phyloP scores from a whole-genome alignment of 2,888 invertebrate species.

The Spilarctia lutea region DNA sequence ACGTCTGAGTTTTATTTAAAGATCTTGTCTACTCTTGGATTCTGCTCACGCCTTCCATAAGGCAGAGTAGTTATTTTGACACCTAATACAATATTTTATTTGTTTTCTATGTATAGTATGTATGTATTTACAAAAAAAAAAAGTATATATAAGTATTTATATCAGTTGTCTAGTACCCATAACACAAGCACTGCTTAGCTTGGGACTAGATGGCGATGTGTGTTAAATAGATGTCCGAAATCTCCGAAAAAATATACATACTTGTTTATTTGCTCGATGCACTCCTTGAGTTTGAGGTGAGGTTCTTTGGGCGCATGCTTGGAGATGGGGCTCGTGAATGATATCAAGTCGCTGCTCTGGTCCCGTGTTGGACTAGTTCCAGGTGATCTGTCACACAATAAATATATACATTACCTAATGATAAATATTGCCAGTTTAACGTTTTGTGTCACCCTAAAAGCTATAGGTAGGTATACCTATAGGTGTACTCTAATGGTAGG shows the following conservation, averaged over 20 bases:
- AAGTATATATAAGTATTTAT: no score
- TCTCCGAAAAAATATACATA: constrained; percentile 52
- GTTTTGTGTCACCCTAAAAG: neutral
- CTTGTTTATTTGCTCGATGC: constrained; percentile 78
- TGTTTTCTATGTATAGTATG: no score
- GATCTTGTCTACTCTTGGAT: neutral
- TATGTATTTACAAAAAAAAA: no score
- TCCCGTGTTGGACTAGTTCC: constrained; percentile 77
- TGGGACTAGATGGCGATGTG: no score
- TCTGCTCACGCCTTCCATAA: no score
- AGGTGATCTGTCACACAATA: constrained; percentile 68
- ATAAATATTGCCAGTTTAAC: neutral
- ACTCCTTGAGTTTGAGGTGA: constrained; percentile 86
- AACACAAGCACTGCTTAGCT: no score
- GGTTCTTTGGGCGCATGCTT: constrained; percentile 80
- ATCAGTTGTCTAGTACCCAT: no score
- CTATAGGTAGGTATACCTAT: no score
- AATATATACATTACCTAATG: constrained; percentile 1
- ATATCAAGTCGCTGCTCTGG: constrained; percentile 88
- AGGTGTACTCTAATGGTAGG: no score
- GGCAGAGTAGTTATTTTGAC: no score
- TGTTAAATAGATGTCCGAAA: no score
- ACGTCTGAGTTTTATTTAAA: neutral
- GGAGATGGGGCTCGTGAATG: constrained; percentile 89
- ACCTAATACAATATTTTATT: no score